phyloP scores from a whole-genome alignment of 1,140 invertebrate genomes.

The Tetramorium simillimum region DNA sequence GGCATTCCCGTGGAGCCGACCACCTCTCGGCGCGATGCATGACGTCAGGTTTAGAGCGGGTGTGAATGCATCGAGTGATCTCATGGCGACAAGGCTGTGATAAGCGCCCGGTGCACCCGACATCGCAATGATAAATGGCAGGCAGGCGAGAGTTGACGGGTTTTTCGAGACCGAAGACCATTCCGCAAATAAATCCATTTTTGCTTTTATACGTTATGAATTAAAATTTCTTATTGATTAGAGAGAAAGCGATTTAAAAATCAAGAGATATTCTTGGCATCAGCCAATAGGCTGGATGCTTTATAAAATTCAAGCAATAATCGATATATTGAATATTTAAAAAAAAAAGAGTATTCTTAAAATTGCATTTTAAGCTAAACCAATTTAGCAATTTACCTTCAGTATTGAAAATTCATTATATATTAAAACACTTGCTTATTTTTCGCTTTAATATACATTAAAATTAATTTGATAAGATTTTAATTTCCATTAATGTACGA shows the following conservation, averaged over 20 bases:
- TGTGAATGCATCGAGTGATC: constrained; percentile 68
- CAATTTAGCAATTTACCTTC: background rate
- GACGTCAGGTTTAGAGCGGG: constrained; percentile 68
- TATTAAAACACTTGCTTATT: background rate
- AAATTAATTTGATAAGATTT: background rate
- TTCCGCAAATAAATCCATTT: background rate
- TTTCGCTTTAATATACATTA: background rate
- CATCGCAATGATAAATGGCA: constrained; percentile 24
- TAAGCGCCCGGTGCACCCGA: constrained; percentile 41
- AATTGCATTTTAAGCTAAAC: no score
- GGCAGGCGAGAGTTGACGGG: background rate
- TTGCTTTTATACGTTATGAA: background rate
- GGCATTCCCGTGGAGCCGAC: constrained; percentile 56
- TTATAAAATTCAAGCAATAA: background rate
- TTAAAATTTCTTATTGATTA: background rate
- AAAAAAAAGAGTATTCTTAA: background rate
- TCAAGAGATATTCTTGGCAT: no score
- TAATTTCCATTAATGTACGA: constrained; percentile 2
- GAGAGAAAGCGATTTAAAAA: background rate
- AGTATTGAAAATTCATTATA: background rate
- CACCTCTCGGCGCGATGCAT: constrained; percentile 43
- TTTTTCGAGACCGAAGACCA: constrained; percentile 4
- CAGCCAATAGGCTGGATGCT: background rate
- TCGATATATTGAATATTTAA: background rate
- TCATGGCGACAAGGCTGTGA: constrained; percentile 58